Evolutionary conservation across 1,140 invertebrate species (phyloP).

Genomic region (Galleria mellonella): DNA sequence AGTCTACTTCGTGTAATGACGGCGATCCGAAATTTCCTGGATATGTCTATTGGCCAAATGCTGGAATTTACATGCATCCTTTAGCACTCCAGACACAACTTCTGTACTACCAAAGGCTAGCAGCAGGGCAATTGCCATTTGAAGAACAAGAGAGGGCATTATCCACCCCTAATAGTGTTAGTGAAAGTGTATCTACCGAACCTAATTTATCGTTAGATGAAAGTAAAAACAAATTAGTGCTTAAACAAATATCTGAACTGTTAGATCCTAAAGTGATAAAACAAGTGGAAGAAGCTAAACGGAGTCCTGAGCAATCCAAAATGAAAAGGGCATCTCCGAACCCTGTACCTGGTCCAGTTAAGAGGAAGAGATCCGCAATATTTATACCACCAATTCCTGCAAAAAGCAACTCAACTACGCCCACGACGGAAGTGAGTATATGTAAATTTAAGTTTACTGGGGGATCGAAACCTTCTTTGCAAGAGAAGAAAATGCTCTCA

Average conservation of each 20-base stretch:
- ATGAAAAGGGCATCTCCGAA: slow-evolving; percentile 44
- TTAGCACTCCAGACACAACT: slow-evolving; percentile 82
- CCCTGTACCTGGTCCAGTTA: slow-evolving; percentile 72
- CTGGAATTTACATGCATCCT: slow-evolving; percentile 82
- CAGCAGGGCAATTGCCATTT: slow-evolving; percentile 59
- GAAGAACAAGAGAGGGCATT: slow-evolving; percentile 35
- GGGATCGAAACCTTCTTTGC: slow-evolving; percentile 86
- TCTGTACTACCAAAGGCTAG: slow-evolving; percentile 83
- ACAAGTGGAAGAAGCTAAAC: slow-evolving; percentile 34
- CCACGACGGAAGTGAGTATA: slow-evolving; percentile 88
- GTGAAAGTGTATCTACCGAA: slow-evolving; percentile 28
- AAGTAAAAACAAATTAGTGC: slow-evolving; percentile 56
- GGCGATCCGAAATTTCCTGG: slow-evolving; percentile 49
- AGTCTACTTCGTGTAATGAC: slow-evolving; percentile 54
- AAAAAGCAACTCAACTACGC: slow-evolving; percentile 81
- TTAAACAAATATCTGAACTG: slow-evolving; percentile 59
- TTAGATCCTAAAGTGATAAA: slow-evolving; percentile 67
- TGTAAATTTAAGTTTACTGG: slow-evolving; percentile 96
- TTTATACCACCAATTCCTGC: slow-evolving; percentile 86
- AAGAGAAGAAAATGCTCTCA: slow-evolving; percentile 93
- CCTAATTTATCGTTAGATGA: slow-evolving; percentile 35
- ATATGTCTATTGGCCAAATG: slow-evolving; percentile 82
- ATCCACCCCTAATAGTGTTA: slow-evolving; percentile 33
- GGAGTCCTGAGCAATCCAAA: slow-evolving; percentile 37
- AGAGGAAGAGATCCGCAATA: slow-evolving; percentile 86